These are phyloP conservation scores for Spatulosminthurus flaviceps DNA, from an alignment of 2,888 invertebrate genomes.

Conservation along the genomic window DNA sequence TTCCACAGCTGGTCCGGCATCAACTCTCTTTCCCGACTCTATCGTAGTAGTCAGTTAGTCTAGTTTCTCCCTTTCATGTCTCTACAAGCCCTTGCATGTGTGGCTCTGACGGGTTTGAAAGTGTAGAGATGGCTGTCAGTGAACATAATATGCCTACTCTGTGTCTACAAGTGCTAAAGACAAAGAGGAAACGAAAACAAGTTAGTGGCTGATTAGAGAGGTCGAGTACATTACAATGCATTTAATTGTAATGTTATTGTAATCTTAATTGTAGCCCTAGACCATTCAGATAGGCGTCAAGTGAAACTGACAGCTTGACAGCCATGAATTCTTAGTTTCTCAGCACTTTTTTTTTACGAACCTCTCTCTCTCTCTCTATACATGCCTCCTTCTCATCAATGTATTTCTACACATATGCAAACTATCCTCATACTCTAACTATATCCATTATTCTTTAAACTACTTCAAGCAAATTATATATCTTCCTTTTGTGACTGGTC, in stretches of 20 bases:
- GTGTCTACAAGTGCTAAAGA: slow-evolving; percentile 13
- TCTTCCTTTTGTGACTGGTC: too few relatives aligned
- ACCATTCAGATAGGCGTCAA: slow-evolving; percentile 47
- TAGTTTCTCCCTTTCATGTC: too few relatives aligned
- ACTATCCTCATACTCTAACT: too few relatives aligned
- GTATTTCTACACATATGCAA: too few relatives aligned
- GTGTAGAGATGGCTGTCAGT: slow-evolving; percentile 15
- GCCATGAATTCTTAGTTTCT: slow-evolving; percentile 40
- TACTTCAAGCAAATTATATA: too few relatives aligned
- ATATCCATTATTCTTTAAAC: too few relatives aligned
- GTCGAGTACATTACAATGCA: slow-evolving; percentile 45
- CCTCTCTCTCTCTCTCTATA: too few relatives aligned
- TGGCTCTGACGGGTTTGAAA: background rate
- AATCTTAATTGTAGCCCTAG: slow-evolving; percentile 46
- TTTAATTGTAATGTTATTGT: slow-evolving; percentile 44
- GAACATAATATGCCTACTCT: background rate
- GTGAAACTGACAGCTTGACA: slow-evolving; percentile 49
- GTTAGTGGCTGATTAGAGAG: slow-evolving; percentile 44
- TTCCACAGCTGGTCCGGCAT: background rate
- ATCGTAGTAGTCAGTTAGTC: too few relatives aligned
- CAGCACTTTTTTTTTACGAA: slow-evolving; percentile 34
- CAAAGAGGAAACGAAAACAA: slow-evolving; percentile 42
- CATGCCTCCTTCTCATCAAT: too few relatives aligned
- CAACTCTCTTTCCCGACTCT: too few relatives aligned
- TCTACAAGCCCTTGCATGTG: background rate